Evolutionary conservation across 2,113 vertebrate species (phyloP).

Genomic region (Recurvirostra avosetta): DNA sequence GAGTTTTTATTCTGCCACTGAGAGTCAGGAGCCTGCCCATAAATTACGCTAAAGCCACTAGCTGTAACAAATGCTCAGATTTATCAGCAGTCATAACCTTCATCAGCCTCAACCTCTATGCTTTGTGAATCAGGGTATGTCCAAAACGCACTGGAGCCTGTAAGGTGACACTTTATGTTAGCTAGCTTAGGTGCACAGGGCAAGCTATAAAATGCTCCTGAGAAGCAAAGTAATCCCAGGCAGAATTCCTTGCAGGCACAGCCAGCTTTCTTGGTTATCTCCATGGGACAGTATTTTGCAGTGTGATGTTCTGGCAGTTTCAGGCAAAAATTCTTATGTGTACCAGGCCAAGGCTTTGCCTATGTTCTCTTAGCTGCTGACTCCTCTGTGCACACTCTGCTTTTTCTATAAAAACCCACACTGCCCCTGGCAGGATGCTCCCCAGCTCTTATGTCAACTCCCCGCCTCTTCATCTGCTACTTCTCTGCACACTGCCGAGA

Average conservation of each 20-base stretch:
- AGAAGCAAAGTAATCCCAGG: background rate
- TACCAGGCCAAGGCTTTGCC: background rate
- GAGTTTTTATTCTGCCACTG: background rate
- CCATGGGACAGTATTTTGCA: background rate
- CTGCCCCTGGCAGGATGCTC: background rate
- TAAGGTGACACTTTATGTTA: background rate
- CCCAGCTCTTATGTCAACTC: background rate
- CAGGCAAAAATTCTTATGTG: background rate
- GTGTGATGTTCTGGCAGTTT: background rate
- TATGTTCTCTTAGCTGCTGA: background rate
- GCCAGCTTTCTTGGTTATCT: background rate
- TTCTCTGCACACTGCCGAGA: background rate
- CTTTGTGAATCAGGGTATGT: background rate
- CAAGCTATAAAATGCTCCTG: background rate
- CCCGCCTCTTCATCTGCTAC: background rate
- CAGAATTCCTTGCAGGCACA: background rate
- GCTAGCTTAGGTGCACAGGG: background rate
- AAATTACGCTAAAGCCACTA: background rate
- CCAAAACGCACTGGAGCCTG: fast-evolving
- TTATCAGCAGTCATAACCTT: background rate
- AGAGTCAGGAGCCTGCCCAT: background rate
- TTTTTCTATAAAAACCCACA: background rate
- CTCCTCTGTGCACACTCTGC: background rate
- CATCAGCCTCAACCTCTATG: background rate
- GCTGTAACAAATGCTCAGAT: background rate